phyloP scores from a whole-genome alignment of 2,797 vertebrate genomes.

The Rhyacichthys aspro region DNA sequence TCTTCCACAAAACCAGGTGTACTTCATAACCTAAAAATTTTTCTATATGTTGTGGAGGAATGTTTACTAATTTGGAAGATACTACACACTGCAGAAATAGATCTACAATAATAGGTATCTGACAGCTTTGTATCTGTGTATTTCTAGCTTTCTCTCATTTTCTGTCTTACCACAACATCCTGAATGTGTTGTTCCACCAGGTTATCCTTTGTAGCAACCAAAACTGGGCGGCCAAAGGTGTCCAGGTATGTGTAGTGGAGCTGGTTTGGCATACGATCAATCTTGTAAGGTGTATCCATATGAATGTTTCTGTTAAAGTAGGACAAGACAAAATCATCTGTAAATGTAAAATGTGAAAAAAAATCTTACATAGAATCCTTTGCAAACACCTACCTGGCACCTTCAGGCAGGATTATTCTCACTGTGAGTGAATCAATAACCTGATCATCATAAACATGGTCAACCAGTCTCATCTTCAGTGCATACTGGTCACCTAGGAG shows the following conservation, averaged over 20 bases:
- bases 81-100: too few relatives aligned
- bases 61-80: too few relatives aligned
- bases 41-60: too few relatives aligned
- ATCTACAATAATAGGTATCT: too few relatives aligned
- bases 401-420: constrained; percentile 95
- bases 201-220: constrained; percentile 93
- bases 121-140: too few relatives aligned
- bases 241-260: constrained; percentile 97
- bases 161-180: constrained; percentile 90
- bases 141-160: not conserved
- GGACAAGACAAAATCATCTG: not conserved
- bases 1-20: too few relatives aligned
- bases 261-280: constrained; percentile 88
- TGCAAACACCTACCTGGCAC: constrained; percentile 87
- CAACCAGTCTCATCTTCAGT: constrained; percentile 95
- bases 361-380: not conserved
- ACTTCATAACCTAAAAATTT: too few relatives aligned
- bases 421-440: constrained; percentile 93
- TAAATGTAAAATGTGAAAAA: not conserved
- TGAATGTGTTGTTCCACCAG: constrained; percentile 98
- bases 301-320: constrained; percentile 88
- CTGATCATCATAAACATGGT: constrained; percentile 98
- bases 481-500: constrained; percentile 94
- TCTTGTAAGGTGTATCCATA: constrained; percentile 92
- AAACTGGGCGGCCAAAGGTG: constrained; percentile 94